A percentile compares a stretch with the other conserved stretches of the same genome.
Evolutionary conservation across 1,140 invertebrate species (phyloP).

Genomic region (Drosophila orena): DNA sequence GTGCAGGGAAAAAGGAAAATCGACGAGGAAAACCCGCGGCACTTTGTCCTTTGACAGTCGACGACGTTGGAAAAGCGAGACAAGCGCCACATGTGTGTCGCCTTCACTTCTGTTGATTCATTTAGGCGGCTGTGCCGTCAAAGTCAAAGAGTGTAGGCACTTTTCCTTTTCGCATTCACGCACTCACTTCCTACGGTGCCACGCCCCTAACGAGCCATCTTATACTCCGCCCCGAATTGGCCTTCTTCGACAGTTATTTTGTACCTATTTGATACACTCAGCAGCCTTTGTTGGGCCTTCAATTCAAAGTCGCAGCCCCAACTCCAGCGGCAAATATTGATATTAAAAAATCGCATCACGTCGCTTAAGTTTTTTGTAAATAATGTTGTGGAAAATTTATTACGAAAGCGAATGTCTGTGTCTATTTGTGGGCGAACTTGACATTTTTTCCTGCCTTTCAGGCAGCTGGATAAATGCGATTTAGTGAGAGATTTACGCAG

Average conservation of each 20-base stretch:
- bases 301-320: slow-evolving; percentile 1
- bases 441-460: slow-evolving; percentile 10
- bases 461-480: slow-evolving; percentile 73
- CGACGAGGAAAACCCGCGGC: slow-evolving; percentile 57
- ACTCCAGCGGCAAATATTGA: slow-evolving; percentile 65
- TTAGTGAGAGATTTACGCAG: slow-evolving; percentile 56
- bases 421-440: slow-evolving; percentile 27
- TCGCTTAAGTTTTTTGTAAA: slow-evolving; percentile 75
- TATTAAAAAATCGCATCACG: slow-evolving; percentile 82
- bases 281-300: slow-evolving; percentile 18
- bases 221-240: slow-evolving; percentile 38
- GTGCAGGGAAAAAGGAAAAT: slow-evolving; percentile 56
- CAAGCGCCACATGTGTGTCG: slow-evolving; percentile 70
- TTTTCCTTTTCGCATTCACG: slow-evolving; percentile 14
- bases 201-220: slow-evolving; percentile 51
- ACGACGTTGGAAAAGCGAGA: slow-evolving; percentile 43
- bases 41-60: slow-evolving; percentile 65
- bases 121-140: slow-evolving; percentile 59
- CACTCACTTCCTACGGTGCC: slow-evolving; percentile 2
- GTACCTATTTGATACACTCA: slow-evolving; percentile 67
- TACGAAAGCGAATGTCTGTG: slow-evolving; percentile 45
- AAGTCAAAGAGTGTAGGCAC: slow-evolving; percentile 47
- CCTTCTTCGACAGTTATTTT: slow-evolving; percentile 76
- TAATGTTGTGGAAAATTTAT: slow-evolving; percentile 82
- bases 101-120: slow-evolving; percentile 49